Evolutionary conservation across 2,113 vertebrate genomes (phyloP).

Genomic region (Callocephalon fimbriatum): DNA sequence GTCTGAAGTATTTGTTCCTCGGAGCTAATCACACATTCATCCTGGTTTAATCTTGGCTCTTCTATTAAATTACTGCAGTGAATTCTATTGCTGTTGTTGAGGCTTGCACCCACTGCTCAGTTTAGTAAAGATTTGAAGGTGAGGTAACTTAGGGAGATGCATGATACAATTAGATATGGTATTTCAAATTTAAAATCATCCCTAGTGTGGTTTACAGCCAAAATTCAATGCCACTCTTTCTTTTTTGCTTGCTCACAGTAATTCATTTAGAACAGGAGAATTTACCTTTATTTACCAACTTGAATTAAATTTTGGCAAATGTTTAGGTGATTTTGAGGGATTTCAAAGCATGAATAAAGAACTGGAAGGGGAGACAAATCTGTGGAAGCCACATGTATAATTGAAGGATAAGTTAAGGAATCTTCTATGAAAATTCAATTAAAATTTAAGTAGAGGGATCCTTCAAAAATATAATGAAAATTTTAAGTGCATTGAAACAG

Average conservation of each 20-base stretch:
- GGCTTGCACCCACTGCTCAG: neutral
- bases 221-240: neutral
- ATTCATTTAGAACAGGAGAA: neutral
- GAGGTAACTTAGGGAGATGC: neutral
- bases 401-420: neutral
- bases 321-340: neutral
- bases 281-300: neutral
- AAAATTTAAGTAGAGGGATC: neutral
- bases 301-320: neutral
- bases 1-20: neutral
- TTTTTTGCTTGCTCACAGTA: neutral
- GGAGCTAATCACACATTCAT: neutral
- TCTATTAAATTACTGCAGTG: neutral
- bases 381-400: neutral
- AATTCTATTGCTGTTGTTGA: neutral
- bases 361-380: neutral
- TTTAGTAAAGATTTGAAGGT: neutral
- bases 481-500: neutral
- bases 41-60: neutral
- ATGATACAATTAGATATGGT: neutral
- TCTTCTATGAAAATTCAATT: neutral
- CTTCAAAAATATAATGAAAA: neutral
- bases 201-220: neutral
- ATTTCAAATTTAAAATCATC: neutral
- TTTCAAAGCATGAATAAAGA: neutral